A percentile compares a stretch with the other conserved stretches of the same genome.
phyloP scores from a whole-genome alignment of 2,888 invertebrate species.

The Acanthosoma haemorrhoidale region DNA sequence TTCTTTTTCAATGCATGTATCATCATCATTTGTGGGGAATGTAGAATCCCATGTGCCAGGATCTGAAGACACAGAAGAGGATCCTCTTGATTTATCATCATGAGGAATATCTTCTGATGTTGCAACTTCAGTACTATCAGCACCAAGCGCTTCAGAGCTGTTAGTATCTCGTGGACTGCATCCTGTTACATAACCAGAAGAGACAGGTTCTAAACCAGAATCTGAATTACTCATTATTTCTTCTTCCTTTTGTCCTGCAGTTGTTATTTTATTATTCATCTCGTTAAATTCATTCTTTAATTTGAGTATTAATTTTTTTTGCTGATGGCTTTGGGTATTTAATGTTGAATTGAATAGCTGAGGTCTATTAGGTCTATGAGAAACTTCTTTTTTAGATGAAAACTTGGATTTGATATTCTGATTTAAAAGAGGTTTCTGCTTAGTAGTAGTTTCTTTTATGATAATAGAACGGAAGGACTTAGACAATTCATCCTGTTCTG shows the following conservation, averaged over 20 bases:
- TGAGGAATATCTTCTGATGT: conserved; percentile 45
- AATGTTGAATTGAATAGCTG: conserved; percentile 4
- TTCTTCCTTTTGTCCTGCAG: conserved; percentile 33
- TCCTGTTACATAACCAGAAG: conserved; percentile 42
- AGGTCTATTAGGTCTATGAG: neutral
- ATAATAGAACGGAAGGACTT: conserved; percentile 52
- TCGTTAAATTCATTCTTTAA: conserved; percentile 3
- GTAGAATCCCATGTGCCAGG: conserved; percentile 62
- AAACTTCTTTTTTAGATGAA: neutral
- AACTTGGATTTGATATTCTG: neutral
- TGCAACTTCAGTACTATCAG: conserved; percentile 47
- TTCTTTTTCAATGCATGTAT: conserved; percentile 26
- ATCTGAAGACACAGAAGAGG: conserved; percentile 59
- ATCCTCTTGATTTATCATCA: conserved; percentile 45
- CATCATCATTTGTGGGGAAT: conserved; percentile 47
- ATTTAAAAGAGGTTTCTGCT: conserved; percentile 35
- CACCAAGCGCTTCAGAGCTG: conserved; percentile 47
- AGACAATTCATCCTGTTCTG: conserved; percentile 53
- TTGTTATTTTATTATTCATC: conserved; percentile 3
- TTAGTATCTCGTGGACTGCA: conserved; percentile 48
- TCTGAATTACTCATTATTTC: conserved; percentile 44
- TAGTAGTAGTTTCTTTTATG: conserved; percentile 44
- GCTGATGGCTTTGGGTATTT: neutral
- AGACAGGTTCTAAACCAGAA: conserved; percentile 49
- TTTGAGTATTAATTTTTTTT: conserved; percentile 6